These are phyloP conservation scores for Zoanthus solanderi DNA, from an alignment of 92 coral and sea anemone genomes.

Conservation along the genomic window DNA sequence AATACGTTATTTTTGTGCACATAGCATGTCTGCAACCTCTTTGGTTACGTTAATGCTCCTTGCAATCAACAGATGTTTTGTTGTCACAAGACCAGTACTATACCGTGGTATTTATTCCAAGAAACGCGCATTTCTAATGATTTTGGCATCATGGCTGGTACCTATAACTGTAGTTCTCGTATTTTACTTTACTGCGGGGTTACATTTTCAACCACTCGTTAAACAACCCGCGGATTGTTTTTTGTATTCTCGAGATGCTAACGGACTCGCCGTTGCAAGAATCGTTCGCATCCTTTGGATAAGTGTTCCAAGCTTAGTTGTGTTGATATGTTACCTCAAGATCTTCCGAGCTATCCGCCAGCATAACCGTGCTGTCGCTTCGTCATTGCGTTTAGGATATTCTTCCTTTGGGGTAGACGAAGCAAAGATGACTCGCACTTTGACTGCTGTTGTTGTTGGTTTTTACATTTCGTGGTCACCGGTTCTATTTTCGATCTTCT, in stretches of 20 bases:
- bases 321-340: not conserved
- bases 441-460: slow-evolving; percentile 3
- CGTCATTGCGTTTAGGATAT: not conserved
- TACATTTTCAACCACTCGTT: not conserved
- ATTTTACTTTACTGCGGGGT: not conserved
- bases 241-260: not conserved
- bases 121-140: slow-evolving; percentile 8
- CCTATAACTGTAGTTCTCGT: not conserved
- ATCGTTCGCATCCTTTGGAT: not conserved
- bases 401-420: not conserved
- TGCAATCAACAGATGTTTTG: slow-evolving; percentile 38
- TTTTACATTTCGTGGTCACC: slow-evolving; percentile 22
- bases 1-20: not conserved
- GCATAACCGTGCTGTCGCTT: not conserved
- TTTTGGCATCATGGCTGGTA: not conserved
- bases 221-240: slow-evolving; percentile 3
- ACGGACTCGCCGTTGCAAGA: not conserved
- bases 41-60: slow-evolving; percentile 19
- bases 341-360: not conserved
- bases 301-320: not conserved
- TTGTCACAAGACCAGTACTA: slow-evolving; percentile 6
- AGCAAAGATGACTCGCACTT: not conserved
- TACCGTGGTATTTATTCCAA: slow-evolving; percentile 20
- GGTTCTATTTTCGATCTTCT: not conserved
- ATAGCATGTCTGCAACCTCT: not conserved